These are phyloP conservation scores for Sipha maydis DNA, from an alignment of 2,888 invertebrate genomes.

Conservation along the genomic window DNA sequence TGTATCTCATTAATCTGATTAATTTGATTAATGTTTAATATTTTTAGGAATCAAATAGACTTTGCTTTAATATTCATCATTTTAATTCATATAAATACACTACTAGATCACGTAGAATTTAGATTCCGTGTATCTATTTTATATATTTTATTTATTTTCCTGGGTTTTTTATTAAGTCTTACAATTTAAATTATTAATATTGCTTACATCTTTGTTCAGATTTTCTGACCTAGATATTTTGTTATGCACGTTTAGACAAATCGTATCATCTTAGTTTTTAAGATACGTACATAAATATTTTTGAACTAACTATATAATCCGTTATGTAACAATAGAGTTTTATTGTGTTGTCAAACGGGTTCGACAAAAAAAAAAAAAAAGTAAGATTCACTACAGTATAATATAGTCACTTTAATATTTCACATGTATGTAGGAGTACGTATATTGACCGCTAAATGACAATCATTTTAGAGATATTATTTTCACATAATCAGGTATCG, in stretches of 20 bases:
- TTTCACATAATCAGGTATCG: constrained; percentile 48
- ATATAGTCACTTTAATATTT: constrained; percentile 43
- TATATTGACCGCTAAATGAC: constrained; percentile 60
- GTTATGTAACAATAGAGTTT: constrained; percentile 41
- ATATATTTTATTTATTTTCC: not conserved
- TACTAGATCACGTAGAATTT: not conserved
- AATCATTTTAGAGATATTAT: constrained; percentile 48
- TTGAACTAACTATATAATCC: constrained; percentile 43
- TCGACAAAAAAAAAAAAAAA: constrained; percentile 42
- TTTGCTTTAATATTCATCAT: no score
- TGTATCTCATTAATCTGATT: no score
- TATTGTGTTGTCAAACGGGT: constrained; percentile 57
- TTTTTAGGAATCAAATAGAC: no score
- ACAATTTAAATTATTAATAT: not conserved
- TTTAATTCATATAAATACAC: not conserved
- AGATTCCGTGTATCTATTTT: not conserved
- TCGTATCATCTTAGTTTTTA: not conserved
- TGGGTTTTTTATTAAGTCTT: not conserved
- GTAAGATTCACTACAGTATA: constrained; percentile 50
- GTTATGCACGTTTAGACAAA: not conserved
- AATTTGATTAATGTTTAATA: no score
- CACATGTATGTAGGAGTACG: constrained; percentile 44
- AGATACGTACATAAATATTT: not conserved
- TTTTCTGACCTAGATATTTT: constrained; percentile 20
- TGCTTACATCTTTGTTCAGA: not conserved